Percentiles rank a stretch among this genome's conserved stretches.
These are phyloP conservation scores for Ceyx erithaca DNA, from an alignment of 2,797 vertebrate species.

Conservation along the genomic window DNA sequence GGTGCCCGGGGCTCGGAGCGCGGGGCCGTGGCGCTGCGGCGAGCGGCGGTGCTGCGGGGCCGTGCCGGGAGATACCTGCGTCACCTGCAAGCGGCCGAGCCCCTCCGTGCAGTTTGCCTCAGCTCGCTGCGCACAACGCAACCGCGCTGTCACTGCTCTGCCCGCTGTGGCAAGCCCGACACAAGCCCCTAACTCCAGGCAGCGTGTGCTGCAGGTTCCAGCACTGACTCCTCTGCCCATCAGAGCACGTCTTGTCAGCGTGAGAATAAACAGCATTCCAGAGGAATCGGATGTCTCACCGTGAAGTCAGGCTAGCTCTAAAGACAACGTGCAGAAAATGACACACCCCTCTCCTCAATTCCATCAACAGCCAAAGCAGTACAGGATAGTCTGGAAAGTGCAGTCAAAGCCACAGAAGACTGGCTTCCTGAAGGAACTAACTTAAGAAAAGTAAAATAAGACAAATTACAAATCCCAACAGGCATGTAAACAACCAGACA, in stretches of 20 bases:
- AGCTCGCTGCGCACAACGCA: no score
- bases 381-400: not conserved
- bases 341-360: not conserved
- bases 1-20: no score
- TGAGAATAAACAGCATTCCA: not conserved
- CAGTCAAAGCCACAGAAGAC: not conserved
- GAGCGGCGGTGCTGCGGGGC: no score
- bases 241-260: not conserved
- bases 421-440: not conserved
- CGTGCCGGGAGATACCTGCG: no score
- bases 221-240: not conserved
- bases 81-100: no score
- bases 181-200: no score
- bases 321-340: not conserved
- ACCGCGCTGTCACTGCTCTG: no score
- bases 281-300: fast-evolving
- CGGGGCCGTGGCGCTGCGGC: no score
- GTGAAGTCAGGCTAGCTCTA: not conserved
- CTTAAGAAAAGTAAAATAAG: not conserved
- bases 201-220: no score
- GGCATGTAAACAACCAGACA: not conserved
- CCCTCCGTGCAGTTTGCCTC: no score
- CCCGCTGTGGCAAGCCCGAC: no score
- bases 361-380: not conserved
- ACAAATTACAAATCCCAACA: not conserved